Evolutionary conservation across 2,797 vertebrate species (phyloP), one percentile per base, ranked within the genome.

Genomic region (Zalophus californianus): DNA sequence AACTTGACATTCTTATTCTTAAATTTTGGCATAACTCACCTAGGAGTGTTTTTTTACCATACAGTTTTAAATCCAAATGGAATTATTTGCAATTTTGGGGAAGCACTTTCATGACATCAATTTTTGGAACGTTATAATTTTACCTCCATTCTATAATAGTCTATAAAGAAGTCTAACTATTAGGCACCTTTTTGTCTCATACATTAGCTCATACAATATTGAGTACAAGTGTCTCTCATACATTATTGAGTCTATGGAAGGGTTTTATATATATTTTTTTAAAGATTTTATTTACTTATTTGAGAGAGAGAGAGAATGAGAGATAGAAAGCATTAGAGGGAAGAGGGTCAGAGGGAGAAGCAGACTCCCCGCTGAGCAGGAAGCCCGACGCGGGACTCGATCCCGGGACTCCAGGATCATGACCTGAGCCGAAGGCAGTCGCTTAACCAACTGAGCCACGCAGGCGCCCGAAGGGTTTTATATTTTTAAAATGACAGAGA

Each of bases 1-100:
- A 95, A 60, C 13, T n/a, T 38, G 50, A 95, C 62, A 90, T 68
- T 94, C n/a, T 79, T 6, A 52, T 58, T 95, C 48, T 86, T 91
- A 52, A 93, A 35, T 56, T 78, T 23, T 44, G 77, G 52, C 44
- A 54, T 54, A 90, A 90, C 3, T n/a, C 21, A 70, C 20, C 12
- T 15, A 35, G 25, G 54, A 84, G n/a, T 79, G 15, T 25, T 86
- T 88, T 97, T 66, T 54, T 66, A 1, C 44, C 87, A 32, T 48
- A 54, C 13, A 41, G 35, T 93, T 83, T 91, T 84, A 95, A 83
- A 52, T 54, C 16, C 68, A 90, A 80, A 91, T 48, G 27, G 91
- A 89, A 96, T 93, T n/a, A 89, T 20, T 88, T 93, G 35, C 5
- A 21, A 52, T 56, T 92, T 91, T 80, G n/a, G 38, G 54, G 35